These are phyloP conservation scores for Drosophila atripex DNA, from an alignment of 2,888 invertebrate genomes.

Conservation along the genomic window DNA sequence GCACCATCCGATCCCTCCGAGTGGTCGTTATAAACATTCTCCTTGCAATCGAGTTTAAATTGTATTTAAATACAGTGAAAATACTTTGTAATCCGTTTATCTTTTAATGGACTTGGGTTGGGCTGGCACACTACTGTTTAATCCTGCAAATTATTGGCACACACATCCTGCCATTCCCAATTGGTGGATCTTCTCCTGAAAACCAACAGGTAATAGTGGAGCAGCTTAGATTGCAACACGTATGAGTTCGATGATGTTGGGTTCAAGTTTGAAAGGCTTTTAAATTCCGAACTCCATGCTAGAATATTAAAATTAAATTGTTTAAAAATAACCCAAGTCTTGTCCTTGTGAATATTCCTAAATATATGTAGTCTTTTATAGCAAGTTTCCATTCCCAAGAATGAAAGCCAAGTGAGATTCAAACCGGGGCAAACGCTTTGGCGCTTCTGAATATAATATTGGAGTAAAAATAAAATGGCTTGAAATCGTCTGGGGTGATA, in stretches of 20 bases:
- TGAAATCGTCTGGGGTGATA: background rate
- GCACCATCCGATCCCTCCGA: background rate
- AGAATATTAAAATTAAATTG: background rate
- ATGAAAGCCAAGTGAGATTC: background rate
- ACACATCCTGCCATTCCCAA: background rate
- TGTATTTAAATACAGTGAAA: slow-evolving; percentile 42
- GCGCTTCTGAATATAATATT: background rate
- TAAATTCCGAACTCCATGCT: background rate
- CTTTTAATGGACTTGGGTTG: too few relatives aligned
- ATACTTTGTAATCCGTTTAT: slow-evolving; percentile 25
- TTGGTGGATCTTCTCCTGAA: background rate
- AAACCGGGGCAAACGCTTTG: background rate
- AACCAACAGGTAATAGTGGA: background rate
- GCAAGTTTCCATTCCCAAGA: background rate
- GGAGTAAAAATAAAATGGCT: background rate
- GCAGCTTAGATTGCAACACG: slow-evolving; percentile 9
- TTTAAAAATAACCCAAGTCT: background rate
- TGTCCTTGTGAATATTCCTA: background rate
- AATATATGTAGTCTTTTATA: background rate
- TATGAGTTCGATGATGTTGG: slow-evolving; percentile 11
- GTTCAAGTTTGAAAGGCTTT: background rate
- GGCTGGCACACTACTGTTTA: too few relatives aligned
- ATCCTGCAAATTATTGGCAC: background rate
- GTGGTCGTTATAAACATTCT: slow-evolving; percentile 23
- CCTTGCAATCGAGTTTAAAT: slow-evolving; percentile 37